Conservation (phyloP, 2,888 invertebrate species). For the Meteorus cinctellus region DNA sequence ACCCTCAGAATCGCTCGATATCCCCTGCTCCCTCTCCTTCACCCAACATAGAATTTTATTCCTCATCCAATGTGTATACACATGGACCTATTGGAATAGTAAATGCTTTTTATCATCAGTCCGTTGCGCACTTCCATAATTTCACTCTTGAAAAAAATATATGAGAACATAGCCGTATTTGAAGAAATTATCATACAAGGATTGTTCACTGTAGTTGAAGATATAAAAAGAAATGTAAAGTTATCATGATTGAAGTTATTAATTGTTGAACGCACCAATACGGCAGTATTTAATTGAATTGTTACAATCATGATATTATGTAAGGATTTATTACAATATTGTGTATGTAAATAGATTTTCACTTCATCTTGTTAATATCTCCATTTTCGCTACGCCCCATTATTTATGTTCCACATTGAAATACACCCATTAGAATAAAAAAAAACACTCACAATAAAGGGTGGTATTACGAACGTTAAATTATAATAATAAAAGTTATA, state of each 20-base stretch:
- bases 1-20: conserved; percentile 37
- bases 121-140: not conserved
- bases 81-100: conserved; percentile 1
- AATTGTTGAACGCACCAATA: not conserved
- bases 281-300: not conserved
- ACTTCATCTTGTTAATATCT: conserved; percentile 36
- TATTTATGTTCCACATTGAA: conserved; percentile 4
- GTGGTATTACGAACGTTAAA: conserved; percentile 43
- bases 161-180: not conserved
- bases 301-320: not conserved
- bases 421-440: conserved; percentile 46
- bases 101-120: conserved; percentile 6
- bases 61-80: not conserved
- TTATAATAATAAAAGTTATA: conserved; percentile 47
- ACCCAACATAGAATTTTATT: not conserved
- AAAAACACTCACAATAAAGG: conserved; percentile 24
- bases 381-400: conserved; percentile 49
- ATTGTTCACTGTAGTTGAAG: not conserved
- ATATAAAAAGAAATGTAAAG: not conserved
- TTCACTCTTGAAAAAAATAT: not conserved
- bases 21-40: not conserved
- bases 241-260: not conserved
- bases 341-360: conserved; percentile 20
- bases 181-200: not conserved
- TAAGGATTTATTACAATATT: conserved; percentile 7